These are phyloP conservation scores for Pagrus major DNA, from an alignment of 2,113 vertebrate species.

Conservation along the genomic window DNA sequence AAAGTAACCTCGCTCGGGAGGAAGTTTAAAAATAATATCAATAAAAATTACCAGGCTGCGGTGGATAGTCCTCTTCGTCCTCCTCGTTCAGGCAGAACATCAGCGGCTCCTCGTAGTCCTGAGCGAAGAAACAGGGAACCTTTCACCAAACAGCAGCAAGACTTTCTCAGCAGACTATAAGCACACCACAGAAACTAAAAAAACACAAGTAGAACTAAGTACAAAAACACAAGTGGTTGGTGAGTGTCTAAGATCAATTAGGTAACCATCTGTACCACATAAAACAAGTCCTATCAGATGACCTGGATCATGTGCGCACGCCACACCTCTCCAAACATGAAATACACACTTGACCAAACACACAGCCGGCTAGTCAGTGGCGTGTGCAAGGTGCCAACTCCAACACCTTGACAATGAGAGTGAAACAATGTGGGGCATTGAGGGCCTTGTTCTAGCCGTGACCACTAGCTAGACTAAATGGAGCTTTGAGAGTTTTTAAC, in stretches of 20 bases:
- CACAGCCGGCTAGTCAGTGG: slow-evolving; percentile 62
- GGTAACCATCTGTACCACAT: slow-evolving; percentile 68
- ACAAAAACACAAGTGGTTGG: slow-evolving; percentile 65
- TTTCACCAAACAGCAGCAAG: slow-evolving; percentile 37
- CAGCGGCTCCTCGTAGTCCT: slow-evolving; percentile 74
- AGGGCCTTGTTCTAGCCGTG: slow-evolving; percentile 27
- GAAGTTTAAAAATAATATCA: slow-evolving; percentile 11
- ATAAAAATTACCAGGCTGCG: slow-evolving; percentile 63
- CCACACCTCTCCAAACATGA: slow-evolving; percentile 59
- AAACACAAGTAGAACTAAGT: slow-evolving; percentile 12
- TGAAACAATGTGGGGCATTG: slow-evolving; percentile 55
- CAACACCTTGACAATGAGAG: slow-evolving; percentile 73
- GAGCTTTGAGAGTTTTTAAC: slow-evolving; percentile 6
- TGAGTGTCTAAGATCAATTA: slow-evolving; percentile 52
- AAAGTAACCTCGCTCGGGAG: background rate
- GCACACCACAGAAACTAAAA: background rate
- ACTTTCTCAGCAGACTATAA: slow-evolving; percentile 29
- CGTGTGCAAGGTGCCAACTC: slow-evolving; percentile 63
- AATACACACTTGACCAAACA: slow-evolving; percentile 54
- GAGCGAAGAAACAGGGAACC: slow-evolving; percentile 51
- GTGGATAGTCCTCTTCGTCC: slow-evolving; percentile 61
- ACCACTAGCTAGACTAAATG: slow-evolving; percentile 5
- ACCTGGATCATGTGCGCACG: slow-evolving; percentile 40
- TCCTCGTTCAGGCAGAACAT: slow-evolving; percentile 78
- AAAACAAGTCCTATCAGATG: slow-evolving; percentile 61